Base-by-base conservation (phyloP, 1,140 invertebrate genomes). In the Saxidomus purpurata region DNA sequence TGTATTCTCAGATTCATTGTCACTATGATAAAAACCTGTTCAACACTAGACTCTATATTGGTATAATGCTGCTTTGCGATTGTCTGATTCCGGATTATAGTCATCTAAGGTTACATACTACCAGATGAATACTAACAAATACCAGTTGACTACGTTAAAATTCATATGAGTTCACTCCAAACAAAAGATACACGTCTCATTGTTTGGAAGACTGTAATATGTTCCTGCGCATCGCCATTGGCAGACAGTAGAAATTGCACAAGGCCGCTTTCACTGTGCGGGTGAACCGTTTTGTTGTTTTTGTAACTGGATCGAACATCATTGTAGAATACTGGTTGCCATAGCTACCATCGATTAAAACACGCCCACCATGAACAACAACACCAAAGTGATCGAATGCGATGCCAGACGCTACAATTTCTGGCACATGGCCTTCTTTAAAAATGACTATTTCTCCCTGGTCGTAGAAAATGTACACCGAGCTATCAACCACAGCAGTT, bases 171-270 rank as follows among this genome's bases (percentile, higher is more conserved):
- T n/a, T n/a, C n/a, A n/a, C n/a, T n/a, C n/a, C n/a, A n/a, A n/a
- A n/a, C n/a, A n/a, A n/a, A n/a, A n/a, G n/a, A n/a, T n/a, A n/a
- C n/a, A n/a, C n/a, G n/a, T n/a, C 4, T 43, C 43, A 43, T 15
- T 43, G 43, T 43, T 15, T 63, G n/a, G 59, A 28, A 63, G 38
- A 49, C 25, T 79, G 76, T 19, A 79, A 31, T 34, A 79, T 34
- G 49, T 79, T 79, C 19, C 40, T 52, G 31, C 76, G 77, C 25
- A 87, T 87, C 0, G 61, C 52, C 17, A 87, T 47, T 11, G 79
- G 67, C 61, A 83, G n/a, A 38, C 87, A 89, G 47, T 81, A 76
- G 63, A 81, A 89, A 59, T 84, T 84, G 34, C 87, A 89, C 22
- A 89, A 31, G 4, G 87, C 87, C 9, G 87, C 87, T 28, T 89